Evolutionary conservation across 2,113 vertebrate genomes (phyloP).

Genomic region (Numida meleagris): DNA sequence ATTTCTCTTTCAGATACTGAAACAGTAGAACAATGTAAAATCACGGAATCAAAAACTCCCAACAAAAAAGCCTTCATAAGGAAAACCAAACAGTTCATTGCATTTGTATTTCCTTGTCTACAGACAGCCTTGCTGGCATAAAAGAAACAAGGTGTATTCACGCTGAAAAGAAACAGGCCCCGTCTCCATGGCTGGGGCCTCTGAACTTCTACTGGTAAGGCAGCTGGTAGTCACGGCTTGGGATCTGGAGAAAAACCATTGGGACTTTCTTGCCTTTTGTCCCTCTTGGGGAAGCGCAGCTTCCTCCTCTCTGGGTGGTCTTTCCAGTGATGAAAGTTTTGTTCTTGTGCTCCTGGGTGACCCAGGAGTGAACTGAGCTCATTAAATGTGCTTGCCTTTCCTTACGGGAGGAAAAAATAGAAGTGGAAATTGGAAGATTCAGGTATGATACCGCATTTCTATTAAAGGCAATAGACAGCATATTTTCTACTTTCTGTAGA

Average conservation of each 20-base stretch:
- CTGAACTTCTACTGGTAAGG: not conserved
- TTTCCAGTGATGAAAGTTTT: slow-evolving; percentile 12
- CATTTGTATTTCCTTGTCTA: slow-evolving; percentile 4
- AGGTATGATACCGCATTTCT: not conserved
- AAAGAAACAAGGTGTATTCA: not conserved
- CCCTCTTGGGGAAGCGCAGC: not conserved
- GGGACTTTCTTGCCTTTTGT: slow-evolving; percentile 17
- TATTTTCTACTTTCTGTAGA: not conserved
- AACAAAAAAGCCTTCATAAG: not conserved
- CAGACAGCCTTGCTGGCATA: not conserved
- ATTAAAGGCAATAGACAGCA: not conserved
- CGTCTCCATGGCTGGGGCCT: not conserved
- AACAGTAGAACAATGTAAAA: not conserved
- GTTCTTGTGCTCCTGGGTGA: slow-evolving; percentile 30
- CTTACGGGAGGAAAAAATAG: not conserved
- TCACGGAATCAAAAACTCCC: not conserved
- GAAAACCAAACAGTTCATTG: not conserved
- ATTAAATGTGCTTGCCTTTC: not conserved
- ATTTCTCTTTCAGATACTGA: not conserved
- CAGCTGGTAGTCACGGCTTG: not conserved
- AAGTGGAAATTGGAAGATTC: not conserved
- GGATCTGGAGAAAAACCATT: not conserved
- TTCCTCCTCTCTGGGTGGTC: slow-evolving; percentile 57
- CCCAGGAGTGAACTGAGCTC: slow-evolving; percentile 43
- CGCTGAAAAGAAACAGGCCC: slow-evolving; percentile 24